Conservation (phyloP, 1,140 invertebrate species). For the Caerostris extrusa region DNA sequence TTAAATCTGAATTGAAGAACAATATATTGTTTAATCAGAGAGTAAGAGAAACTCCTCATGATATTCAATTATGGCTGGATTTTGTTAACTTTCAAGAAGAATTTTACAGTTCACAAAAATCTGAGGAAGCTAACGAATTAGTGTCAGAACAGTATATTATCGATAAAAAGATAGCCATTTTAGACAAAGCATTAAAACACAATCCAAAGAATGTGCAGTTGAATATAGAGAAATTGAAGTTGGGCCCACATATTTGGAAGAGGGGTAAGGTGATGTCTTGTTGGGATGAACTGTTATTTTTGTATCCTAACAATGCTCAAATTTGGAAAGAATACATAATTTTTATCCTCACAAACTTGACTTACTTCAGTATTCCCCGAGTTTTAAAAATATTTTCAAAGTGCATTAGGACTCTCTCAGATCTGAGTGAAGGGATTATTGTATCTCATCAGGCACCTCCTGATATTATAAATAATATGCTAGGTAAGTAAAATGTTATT, state of each 20-base stretch:
- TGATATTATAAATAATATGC: slow-evolving; percentile 79
- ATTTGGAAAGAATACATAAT: slow-evolving; percentile 82
- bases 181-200: slow-evolving; percentile 82
- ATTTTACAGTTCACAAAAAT: slow-evolving; percentile 58
- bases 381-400: slow-evolving; percentile 81
- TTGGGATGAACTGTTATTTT: slow-evolving; percentile 82
- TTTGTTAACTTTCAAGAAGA: slow-evolving; percentile 83
- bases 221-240: slow-evolving; percentile 81
- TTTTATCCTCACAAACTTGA: slow-evolving; percentile 81
- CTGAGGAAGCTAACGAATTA: slow-evolving; percentile 76
- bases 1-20: slow-evolving; percentile 75
- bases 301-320: slow-evolving; percentile 81
- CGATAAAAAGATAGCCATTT: slow-evolving; percentile 83
- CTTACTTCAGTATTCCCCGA: slow-evolving; percentile 80
- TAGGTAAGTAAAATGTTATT: slow-evolving; percentile 79
- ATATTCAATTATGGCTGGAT: slow-evolving; percentile 82
- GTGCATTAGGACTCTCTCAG: slow-evolving; percentile 80
- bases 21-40: slow-evolving; percentile 81
- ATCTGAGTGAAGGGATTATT: slow-evolving; percentile 79
- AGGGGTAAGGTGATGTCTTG: slow-evolving; percentile 80
- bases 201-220: slow-evolving; percentile 82
- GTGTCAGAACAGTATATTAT: slow-evolving; percentile 76
- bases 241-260: slow-evolving; percentile 81
- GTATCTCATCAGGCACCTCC: slow-evolving; percentile 78
- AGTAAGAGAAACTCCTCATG: slow-evolving; percentile 80